Evolutionary conservation across 2,113 vertebrate genomes (phyloP), one percentile per base, ranked within the genome.

Genomic region (Ochotona curzoniae): DNA sequence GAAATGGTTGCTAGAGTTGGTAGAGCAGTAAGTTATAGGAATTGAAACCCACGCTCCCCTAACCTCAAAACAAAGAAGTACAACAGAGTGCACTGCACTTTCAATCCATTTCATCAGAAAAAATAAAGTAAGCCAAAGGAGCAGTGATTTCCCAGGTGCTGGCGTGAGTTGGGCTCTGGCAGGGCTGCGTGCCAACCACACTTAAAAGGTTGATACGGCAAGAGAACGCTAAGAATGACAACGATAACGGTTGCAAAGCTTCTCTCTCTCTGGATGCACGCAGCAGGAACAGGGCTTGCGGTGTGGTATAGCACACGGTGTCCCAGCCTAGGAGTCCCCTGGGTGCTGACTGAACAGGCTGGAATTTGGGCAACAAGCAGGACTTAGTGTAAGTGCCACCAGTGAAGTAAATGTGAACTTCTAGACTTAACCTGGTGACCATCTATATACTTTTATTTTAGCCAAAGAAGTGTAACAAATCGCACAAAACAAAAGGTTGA

Each of bases 11-110:
- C 80, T 92, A 38, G 81, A 70, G 47, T 21, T 64, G 26, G 79
- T 32, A 69, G n/a, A 60, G 38, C 66, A 93, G 25, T 35, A 44
- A 90, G 64, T 67, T 80, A 83, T 23, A 95, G 96, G 92, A 97
- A 95, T 32, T 79, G 95, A 97, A 96, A 96, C 86, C 44, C 14
- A 89, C 69, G 57, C 8, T 70, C 91, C 87, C 20, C 47, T 70
- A 89, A 83, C 74, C 89, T 93, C 70, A 94, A 94, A 97, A 95
- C 47, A 95, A 96, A 96, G 83, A 95, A 96, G 78, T 63, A 49
- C 75, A 86, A 17, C 78, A 85, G 49, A 92, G 69, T 67, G 63
- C 8, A 54, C 83, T 88, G 28, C 25, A 60, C 60, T 49, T 35
- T 71, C 21, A 75, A 32, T 92, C 85, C 60, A 70, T 70, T 92